phyloP scores from a whole-genome alignment of 2,888 invertebrate species.

The Torymus auratus region DNA sequence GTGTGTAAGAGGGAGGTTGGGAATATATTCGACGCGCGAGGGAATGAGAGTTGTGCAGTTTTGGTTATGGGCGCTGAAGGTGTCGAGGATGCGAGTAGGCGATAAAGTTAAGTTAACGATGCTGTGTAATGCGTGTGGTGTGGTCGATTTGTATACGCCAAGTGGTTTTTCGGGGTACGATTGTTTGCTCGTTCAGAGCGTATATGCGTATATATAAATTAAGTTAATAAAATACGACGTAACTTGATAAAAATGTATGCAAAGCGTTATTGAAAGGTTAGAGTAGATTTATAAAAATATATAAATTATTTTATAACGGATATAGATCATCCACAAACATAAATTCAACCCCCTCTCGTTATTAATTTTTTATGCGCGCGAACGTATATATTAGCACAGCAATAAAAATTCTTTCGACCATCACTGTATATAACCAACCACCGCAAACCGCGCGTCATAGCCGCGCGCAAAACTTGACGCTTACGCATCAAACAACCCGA shows the following conservation, averaged over 20 bases:
- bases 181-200: too few relatives aligned
- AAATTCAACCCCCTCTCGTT: not conserved
- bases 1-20: not conserved
- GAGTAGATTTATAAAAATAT: too few relatives aligned
- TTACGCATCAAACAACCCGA: not conserved
- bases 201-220: too few relatives aligned
- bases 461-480: not conserved
- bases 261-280: too few relatives aligned
- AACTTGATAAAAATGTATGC: too few relatives aligned
- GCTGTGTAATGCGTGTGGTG: not conserved
- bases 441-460: too few relatives aligned
- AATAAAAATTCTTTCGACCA: constrained; percentile 9
- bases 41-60: constrained; percentile 24
- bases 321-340: too few relatives aligned
- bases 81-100: constrained; percentile 3
- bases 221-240: too few relatives aligned
- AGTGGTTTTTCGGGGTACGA: too few relatives aligned
- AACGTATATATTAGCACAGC: constrained; percentile 14
- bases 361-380: not conserved
- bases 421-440: too few relatives aligned
- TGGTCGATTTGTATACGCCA: not conserved
- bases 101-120: constrained; percentile 30
- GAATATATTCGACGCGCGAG: not conserved
- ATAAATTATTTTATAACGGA: too few relatives aligned
- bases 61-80: not conserved